A percentile compares a stretch with the other conserved stretches of the same genome.
Evolutionary conservation across 2,113 vertebrate genomes (phyloP).

Genomic region (Ailurus styani): DNA sequence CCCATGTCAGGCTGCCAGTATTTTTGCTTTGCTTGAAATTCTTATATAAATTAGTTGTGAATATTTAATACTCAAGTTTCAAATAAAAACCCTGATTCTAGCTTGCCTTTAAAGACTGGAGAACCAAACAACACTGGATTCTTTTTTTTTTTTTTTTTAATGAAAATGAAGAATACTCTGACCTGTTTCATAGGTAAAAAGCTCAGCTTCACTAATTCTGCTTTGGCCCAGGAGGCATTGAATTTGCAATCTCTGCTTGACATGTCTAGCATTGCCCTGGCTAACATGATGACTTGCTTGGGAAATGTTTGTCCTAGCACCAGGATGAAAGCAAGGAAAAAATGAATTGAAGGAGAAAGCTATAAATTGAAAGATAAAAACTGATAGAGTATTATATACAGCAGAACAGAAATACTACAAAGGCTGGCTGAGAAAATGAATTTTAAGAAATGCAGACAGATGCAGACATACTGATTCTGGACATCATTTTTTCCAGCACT

Average conservation of each 20-base stretch:
- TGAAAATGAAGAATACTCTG: background rate
- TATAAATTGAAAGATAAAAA: constrained; percentile 4
- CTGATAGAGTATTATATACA: background rate
- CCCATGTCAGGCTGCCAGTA: background rate
- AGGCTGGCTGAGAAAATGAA: background rate
- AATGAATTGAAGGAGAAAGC: background rate
- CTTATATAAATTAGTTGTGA: background rate
- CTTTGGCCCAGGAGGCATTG: background rate
- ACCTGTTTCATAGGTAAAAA: background rate
- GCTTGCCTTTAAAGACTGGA: background rate
- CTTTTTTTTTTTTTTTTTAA: background rate
- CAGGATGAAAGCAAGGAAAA: constrained; percentile 10
- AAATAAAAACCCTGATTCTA: constrained; percentile 2
- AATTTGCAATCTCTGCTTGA: background rate
- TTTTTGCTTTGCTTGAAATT: background rate
- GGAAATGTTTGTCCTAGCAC: background rate
- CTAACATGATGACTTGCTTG: background rate
- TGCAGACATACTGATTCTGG: background rate
- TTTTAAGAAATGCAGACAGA: background rate
- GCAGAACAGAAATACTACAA: background rate
- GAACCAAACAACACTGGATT: background rate
- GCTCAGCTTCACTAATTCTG: background rate
- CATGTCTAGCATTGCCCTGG: background rate
- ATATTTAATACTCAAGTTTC: background rate
- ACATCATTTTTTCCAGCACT: background rate